Conservation (phyloP, 2,113 vertebrate genomes). For the Uropsilus gracilis region DNA sequence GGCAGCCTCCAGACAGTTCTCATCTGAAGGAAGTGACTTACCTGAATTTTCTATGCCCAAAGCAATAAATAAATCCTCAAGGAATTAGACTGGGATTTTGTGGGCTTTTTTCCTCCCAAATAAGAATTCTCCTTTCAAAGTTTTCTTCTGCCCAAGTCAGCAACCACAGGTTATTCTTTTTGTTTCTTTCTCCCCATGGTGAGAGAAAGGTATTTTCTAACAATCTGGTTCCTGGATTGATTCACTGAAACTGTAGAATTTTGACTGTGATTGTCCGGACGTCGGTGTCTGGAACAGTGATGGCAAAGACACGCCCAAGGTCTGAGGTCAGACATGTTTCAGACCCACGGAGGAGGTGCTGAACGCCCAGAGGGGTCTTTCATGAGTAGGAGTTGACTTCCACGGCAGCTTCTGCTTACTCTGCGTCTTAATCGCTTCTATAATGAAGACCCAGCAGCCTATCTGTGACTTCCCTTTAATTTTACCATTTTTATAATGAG, state of each 20-base stretch:
- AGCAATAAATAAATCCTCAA: background rate
- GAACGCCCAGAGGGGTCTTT: background rate
- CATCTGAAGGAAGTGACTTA: constrained; percentile 30
- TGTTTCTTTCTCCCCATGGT: background rate
- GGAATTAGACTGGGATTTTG: background rate
- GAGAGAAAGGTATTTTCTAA: background rate
- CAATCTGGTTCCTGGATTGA: constrained; percentile 1
- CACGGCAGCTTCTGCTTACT: constrained; percentile 60
- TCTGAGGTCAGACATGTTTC: background rate
- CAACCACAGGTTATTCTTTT: background rate
- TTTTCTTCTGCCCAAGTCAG: background rate
- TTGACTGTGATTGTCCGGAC: too few species aligned
- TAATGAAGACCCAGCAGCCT: constrained; percentile 72
- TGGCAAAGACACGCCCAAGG: background rate
- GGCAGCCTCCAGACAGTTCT: background rate
- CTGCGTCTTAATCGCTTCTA: constrained; percentile 70
- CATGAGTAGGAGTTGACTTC: constrained; percentile 25
- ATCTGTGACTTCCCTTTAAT: constrained; percentile 78
- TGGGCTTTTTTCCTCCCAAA: background rate
- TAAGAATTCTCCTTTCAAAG: background rate
- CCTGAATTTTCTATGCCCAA: constrained; percentile 1
- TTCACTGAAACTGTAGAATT: background rate
- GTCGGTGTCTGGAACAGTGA: background rate
- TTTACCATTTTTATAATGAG: constrained; percentile 79
- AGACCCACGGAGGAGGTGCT: background rate